Percentiles rank a stretch among this genome's conserved stretches.
Evolutionary conservation across 2,113 vertebrate genomes (phyloP).

Genomic region (Mobula birostris): DNA sequence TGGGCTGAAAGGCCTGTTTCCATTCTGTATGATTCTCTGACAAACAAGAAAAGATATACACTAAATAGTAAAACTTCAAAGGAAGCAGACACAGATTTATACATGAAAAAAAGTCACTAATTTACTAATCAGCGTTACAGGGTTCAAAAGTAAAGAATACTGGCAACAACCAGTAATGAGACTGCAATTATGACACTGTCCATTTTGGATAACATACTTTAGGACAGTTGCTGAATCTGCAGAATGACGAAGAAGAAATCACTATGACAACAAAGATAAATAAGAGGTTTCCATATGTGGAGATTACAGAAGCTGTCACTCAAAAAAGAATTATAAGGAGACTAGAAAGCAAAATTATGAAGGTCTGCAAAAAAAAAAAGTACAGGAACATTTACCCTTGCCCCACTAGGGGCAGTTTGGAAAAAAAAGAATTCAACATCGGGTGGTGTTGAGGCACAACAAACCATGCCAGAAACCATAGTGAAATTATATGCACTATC

Average conservation of each 20-base stretch:
- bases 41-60: neutral
- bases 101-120: neutral
- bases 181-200: neutral
- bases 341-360: neutral
- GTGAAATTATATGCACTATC: neutral
- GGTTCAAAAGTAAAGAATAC: neutral
- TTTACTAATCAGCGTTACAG: neutral
- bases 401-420: neutral
- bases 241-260: neutral
- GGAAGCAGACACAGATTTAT: neutral
- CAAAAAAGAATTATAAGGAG: neutral
- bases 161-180: neutral
- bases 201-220: neutral
- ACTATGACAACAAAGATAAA: neutral
- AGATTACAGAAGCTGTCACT: neutral
- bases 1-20: no score
- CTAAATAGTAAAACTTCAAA: neutral
- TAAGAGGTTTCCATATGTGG: neutral
- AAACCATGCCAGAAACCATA: neutral
- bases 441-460: neutral
- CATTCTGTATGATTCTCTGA: no score
- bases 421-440: neutral
- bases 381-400: neutral
- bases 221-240: neutral
- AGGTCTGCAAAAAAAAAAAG: neutral